Conservation (phyloP, 2,888 invertebrate genomes). For the Macroteleia sp. region DNA sequence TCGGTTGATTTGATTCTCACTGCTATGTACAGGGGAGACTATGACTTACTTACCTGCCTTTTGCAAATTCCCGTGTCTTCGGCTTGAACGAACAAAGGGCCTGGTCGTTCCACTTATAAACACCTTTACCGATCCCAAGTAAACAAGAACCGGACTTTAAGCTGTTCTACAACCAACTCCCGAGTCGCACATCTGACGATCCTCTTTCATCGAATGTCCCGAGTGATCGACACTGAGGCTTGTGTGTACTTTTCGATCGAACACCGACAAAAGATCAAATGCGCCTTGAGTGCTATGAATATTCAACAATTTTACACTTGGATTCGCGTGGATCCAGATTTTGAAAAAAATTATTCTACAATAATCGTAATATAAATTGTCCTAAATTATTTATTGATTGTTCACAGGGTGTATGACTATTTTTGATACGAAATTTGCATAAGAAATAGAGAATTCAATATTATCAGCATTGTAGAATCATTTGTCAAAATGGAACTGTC, state of each 20-base stretch:
- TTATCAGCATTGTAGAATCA: conserved; percentile 24
- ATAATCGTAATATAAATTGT: conserved; percentile 31
- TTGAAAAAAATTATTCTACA: no score
- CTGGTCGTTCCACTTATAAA: conserved; percentile 73
- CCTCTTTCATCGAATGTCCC: conserved; percentile 62
- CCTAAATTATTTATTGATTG: conserved; percentile 21
- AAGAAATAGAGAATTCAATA: conserved; percentile 32
- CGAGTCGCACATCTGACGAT: conserved; percentile 69
- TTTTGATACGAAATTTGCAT: conserved; percentile 44
- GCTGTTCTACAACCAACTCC: conserved; percentile 66
- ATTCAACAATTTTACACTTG: conserved; percentile 59
- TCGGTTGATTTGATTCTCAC: conserved; percentile 74
- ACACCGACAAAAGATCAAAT: conserved; percentile 58
- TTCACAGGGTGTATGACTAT: conserved; percentile 13
- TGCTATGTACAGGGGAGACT: no score
- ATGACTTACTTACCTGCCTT: conserved; percentile 65
- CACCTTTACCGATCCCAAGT: conserved; percentile 73
- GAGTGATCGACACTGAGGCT: conserved; percentile 60
- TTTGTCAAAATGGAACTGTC: conserved; percentile 54
- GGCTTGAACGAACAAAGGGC: conserved; percentile 74
- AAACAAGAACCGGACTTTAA: conserved; percentile 71
- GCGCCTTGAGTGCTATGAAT: conserved; percentile 53
- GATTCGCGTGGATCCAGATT: conserved; percentile 19
- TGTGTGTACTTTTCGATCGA: conserved; percentile 57
- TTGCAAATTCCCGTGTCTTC: conserved; percentile 63